These are phyloP conservation scores for Seira musarum DNA, from an alignment of 2,888 invertebrate species.

Conservation along the genomic window DNA sequence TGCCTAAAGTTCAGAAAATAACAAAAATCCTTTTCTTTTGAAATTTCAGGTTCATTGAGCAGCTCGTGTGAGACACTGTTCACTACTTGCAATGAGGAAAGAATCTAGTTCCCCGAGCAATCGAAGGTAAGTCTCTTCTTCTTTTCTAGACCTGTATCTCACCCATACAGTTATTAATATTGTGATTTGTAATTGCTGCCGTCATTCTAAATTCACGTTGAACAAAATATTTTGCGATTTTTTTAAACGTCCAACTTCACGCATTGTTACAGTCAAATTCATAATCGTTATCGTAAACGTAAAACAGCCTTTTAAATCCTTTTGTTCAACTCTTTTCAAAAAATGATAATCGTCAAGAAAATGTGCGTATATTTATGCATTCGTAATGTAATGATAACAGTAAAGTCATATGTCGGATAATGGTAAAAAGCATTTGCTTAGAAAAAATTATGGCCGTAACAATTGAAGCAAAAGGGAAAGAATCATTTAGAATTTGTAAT, in stretches of 20 bases:
- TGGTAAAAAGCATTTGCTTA: background rate
- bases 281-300: background rate
- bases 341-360: background rate
- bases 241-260: background rate
- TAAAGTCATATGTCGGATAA: background rate
- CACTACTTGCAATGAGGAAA: slow-evolving; percentile 55
- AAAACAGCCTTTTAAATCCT: slow-evolving; percentile 5
- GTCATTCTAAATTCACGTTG: too few relatives aligned
- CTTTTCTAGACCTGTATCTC: too few relatives aligned
- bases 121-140: slow-evolving; percentile 40
- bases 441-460: background rate
- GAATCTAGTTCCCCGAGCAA: slow-evolving; percentile 41
- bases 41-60: slow-evolving; percentile 44
- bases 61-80: slow-evolving; percentile 26
- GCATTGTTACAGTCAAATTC: slow-evolving; percentile 3
- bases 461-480: background rate
- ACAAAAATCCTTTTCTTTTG: slow-evolving; percentile 12
- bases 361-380: background rate
- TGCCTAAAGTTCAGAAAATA: too few relatives aligned
- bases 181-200: too few relatives aligned
- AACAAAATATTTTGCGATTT: background rate
- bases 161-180: too few relatives aligned
- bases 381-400: background rate
- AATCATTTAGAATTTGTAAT: slow-evolving; percentile 42
- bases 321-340: background rate